phyloP scores from a whole-genome alignment of 2,113 vertebrate species.

The Leptodactylus fuscus region DNA sequence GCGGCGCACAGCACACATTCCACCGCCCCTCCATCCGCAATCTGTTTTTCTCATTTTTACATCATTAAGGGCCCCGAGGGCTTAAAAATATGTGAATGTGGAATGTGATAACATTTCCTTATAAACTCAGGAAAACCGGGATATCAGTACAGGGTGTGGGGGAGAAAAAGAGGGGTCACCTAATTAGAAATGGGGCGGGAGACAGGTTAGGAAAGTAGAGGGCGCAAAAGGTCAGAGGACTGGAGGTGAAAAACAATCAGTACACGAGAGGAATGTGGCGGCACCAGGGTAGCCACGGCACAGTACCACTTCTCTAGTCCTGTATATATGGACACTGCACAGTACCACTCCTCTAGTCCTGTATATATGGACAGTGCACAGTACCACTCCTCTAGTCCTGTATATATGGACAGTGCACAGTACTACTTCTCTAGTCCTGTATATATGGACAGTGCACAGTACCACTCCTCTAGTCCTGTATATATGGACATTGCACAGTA shows the following conservation, averaged over 20 bases:
- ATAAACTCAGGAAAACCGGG: background rate
- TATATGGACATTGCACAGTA: background rate
- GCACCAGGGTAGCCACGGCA: too few relatives aligned
- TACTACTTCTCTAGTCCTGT: too few relatives aligned
- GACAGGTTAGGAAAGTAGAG: too few relatives aligned
- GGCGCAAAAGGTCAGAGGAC: background rate
- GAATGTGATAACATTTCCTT: background rate
- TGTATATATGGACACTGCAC: background rate
- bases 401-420: background rate
- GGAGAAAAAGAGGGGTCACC: background rate
- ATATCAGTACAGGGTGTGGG: background rate
- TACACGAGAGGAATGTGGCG: too few relatives aligned
- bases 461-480: too few relatives aligned
- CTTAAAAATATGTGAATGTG: constrained; percentile 1
- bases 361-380: background rate
- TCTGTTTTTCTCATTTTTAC: background rate
- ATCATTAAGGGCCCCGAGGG: background rate
- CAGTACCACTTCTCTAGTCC: background rate
- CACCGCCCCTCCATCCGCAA: background rate
- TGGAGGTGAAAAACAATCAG: too few relatives aligned
- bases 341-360: too few relatives aligned
- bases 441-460: too few relatives aligned
- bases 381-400: background rate
- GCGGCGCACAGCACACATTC: background rate
- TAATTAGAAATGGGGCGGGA: background rate